Evolutionary conservation across 2,888 invertebrate genomes (phyloP), one percentile per base, ranked within the genome.

Genomic region (Archips crataeganus): DNA sequence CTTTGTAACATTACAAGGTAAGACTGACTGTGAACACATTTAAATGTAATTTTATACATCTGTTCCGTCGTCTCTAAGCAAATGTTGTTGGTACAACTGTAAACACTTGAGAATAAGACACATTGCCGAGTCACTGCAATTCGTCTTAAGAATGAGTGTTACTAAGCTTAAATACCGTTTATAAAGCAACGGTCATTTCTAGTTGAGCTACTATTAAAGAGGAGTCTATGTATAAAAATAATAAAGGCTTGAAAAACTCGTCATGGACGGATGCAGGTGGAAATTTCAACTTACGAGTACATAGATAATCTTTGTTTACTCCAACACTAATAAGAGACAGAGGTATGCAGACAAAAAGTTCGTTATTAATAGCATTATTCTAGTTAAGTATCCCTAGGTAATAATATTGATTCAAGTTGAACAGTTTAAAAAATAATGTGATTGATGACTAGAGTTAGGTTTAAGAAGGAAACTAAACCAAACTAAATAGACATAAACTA

Each of bases 131-230:
- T 73, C 73, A 73, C 57, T 57, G 63, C 68, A 34, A 68, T 72
- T 63, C 57, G 57, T 68, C 54, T 47, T 11, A 23, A 54, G 62
- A 47, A 63, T 62, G 49, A 57, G 57, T 57, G 47, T 68, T 62
- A 59, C 47, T 32, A 34, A 32, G 63, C 54, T 65, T 39, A 68
- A 69, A 68, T 69, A 69, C 68, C 73, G 73, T 69, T 73, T 73
- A 73, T 69, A 69, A 71, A 71, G 59, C 68, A 73, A 73, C 73
- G 59, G 73, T 73, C 49, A 57, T 59, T 59, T 70, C 42, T 49
- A 59, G 39, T 71, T 54, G 60, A 66, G 49, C 36, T 47, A 65
- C 45, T 61, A 61, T 63, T 42, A 51, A 64, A 51, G 51, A 36
- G 34, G 13, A 64, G 36, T 57, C 59, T 69, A 39, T 36, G 13